phyloP scores from a whole-genome alignment of 2,113 vertebrate genomes.

The Psilopsiagon aurifrons region DNA sequence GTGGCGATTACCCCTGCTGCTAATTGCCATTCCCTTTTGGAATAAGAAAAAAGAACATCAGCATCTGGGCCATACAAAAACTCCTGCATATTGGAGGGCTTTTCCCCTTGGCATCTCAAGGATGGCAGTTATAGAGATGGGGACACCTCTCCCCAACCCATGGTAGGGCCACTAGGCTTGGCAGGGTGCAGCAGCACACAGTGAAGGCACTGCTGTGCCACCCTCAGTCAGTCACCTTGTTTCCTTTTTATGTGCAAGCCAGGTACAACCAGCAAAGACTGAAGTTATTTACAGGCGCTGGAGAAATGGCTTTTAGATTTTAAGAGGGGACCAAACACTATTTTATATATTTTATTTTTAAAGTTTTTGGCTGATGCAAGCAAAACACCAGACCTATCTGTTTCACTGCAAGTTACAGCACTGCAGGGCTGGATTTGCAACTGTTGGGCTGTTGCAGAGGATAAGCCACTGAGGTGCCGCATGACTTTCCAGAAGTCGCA shows the following conservation, averaged over 20 bases:
- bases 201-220: background rate
- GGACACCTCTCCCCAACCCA: background rate
- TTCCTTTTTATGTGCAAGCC: background rate
- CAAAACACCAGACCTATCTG: background rate
- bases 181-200: background rate
- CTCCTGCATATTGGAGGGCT: background rate
- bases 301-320: background rate
- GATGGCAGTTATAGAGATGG: background rate
- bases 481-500: background rate
- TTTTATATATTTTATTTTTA: background rate
- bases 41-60: background rate
- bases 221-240: background rate
- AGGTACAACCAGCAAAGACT: background rate
- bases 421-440: background rate
- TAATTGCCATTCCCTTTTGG: conserved; percentile 7
- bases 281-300: background rate
- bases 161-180: rapidly evolving
- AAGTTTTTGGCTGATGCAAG: background rate
- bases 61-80: background rate
- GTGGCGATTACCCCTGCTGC: conserved; percentile 26
- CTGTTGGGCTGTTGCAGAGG: background rate
- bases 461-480: background rate
- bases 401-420: background rate
- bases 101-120: background rate
- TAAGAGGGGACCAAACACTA: background rate